Conservation (phyloP, 2,797 vertebrate species). For the Tapera naevia region DNA sequence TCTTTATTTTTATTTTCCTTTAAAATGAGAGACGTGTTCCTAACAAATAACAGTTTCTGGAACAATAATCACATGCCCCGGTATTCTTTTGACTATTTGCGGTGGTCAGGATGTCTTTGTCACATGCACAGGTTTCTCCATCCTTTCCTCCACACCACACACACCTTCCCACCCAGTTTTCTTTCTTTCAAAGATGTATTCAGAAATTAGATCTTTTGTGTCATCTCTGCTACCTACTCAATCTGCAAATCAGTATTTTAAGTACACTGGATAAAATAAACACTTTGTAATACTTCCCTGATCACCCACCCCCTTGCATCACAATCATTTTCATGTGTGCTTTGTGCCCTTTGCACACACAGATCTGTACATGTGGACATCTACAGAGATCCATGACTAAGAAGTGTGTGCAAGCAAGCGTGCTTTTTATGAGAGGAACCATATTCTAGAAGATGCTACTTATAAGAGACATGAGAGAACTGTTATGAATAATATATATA, state of each 20-base stretch:
- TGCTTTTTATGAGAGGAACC: neutral
- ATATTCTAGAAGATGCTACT: neutral
- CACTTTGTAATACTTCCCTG: neutral
- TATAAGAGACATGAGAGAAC: neutral
- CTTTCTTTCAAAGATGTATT: neutral
- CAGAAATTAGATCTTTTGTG: neutral
- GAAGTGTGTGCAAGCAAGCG: neutral
- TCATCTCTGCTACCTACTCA: neutral
- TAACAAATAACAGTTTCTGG: neutral
- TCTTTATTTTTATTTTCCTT: neutral
- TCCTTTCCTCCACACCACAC: neutral
- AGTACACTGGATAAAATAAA: neutral
- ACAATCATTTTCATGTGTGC: neutral
- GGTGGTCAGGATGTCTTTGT: neutral
- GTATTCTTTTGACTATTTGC: neutral
- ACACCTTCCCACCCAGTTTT: neutral
- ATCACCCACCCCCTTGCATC: neutral
- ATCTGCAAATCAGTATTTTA: neutral
- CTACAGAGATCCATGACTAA: neutral
- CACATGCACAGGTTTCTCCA: neutral
- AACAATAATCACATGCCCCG: neutral
- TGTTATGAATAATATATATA: neutral
- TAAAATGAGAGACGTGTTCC: neutral
- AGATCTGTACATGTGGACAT: no score
- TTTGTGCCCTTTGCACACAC: neutral